phyloP scores from a whole-genome alignment of 2,113 vertebrate genomes.

The Amazona guildingii region DNA sequence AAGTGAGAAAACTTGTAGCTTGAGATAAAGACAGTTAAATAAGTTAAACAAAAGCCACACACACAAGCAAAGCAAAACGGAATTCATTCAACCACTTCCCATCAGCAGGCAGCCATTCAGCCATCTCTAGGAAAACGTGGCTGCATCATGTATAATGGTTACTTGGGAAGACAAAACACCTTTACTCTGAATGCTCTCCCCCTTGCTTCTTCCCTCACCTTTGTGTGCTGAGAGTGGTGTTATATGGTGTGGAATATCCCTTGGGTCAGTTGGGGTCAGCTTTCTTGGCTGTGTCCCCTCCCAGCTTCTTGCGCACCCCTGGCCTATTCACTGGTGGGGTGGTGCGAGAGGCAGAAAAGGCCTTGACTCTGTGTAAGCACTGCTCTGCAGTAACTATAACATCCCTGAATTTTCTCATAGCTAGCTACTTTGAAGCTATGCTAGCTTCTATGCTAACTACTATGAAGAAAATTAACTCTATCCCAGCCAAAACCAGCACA shows the following conservation, averaged over 20 bases:
- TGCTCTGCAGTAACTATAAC: not conserved
- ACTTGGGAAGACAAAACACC: not conserved
- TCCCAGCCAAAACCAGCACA: not conserved
- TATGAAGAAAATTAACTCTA: not conserved
- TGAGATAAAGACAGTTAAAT: not conserved
- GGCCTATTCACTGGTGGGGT: not conserved
- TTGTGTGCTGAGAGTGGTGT: not conserved
- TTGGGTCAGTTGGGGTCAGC: not conserved
- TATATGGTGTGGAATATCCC: not conserved
- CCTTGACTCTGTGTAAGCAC: not conserved
- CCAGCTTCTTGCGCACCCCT: fast-evolving
- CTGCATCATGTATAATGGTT: fast-evolving
- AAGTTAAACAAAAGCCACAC: not conserved
- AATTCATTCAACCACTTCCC: not conserved
- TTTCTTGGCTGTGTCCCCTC: not conserved
- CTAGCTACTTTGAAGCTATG: not conserved
- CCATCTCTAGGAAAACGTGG: not conserved
- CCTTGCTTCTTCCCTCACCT: not conserved
- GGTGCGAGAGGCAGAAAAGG: not conserved
- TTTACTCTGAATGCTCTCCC: no score
- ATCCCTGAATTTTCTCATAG: not conserved
- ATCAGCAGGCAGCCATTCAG: not conserved
- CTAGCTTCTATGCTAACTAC: not conserved
- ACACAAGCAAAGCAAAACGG: not conserved
- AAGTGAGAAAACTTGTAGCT: not conserved